Evolutionary conservation across 2,888 invertebrate genomes (phyloP), one percentile per base, ranked within the genome.

Genomic region (Alviniconcha strummeri): DNA sequence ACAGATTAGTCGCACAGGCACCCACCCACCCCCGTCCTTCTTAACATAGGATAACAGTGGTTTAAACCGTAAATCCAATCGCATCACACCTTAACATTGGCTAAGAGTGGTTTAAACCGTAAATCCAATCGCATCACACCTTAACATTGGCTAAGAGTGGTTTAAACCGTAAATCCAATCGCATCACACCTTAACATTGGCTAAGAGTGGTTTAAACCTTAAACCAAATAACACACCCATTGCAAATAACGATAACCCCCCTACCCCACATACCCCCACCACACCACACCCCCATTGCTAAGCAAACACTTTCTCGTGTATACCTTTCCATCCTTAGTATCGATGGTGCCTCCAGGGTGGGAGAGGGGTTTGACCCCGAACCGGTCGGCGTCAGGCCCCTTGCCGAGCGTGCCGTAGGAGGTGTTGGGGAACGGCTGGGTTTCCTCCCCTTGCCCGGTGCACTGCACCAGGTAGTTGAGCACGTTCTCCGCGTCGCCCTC

Each of bases 381-480:
- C 71, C 85, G 86, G 55, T 90, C 89, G 11, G 90, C 82, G 56
- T 82, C 82, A 8, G 82, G 82, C 7, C 82, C 82, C n/a, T 85
- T 86, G 11, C 86, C 86, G 72, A 85, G 71, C 15, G 80, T 77
- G 19, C 86, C 86, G 80, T 80, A 80, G 9, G 86, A 80, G 13
- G 85, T 79, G 83, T 86, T 86, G 15, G 92, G 92, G 89, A 91
- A 93, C 0, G 91, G 90, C 19, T 86, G 81, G 60, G 88, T 90
- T 56, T 87, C 86, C 3, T 88, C 84, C 54, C 88, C 87, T 36
- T 88, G 87, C 7, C 88, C 89, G 19, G 88, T 87, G 81, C 89
- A 90, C 80, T 89, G 88, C 80, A 93, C 89, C 13, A 93, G 87
- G 85, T 93, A 93, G 86, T 93, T 93, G 81, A 92, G 89, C 8